Evolutionary conservation across 2,888 invertebrate genomes (phyloP).

Genomic region (Iphiclides podalirius): DNA sequence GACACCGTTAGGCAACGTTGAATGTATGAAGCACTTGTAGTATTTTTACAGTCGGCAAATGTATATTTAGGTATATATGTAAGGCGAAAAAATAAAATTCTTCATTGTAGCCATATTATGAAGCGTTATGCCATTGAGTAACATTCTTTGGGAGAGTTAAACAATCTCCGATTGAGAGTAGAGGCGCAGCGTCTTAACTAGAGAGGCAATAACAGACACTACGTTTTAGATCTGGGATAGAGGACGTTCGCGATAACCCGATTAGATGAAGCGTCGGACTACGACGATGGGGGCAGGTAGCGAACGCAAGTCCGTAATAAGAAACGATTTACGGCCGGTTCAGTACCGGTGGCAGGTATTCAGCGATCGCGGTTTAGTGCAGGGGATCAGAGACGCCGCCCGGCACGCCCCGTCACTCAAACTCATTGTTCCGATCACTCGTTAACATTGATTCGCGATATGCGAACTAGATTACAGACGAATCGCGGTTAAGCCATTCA

Average conservation of each 20-base stretch:
- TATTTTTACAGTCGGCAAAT: no score
- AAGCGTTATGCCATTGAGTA: no score
- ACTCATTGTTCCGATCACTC: slow-evolving; percentile 68
- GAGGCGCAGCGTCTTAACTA: no score
- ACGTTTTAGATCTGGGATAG: slow-evolving; percentile 4
- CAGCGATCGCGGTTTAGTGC: slow-evolving; percentile 53
- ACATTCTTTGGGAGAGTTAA: no score
- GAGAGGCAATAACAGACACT: no score
- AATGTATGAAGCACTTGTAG: neutral
- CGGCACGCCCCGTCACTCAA: slow-evolving; percentile 67
- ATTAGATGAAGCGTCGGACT: slow-evolving; percentile 65
- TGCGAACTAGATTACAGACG: no score
- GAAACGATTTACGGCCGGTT: slow-evolving; percentile 67
- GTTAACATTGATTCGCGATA: no score
- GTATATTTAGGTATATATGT: no score
- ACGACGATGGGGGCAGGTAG: slow-evolving; percentile 55
- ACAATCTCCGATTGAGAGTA: no score
- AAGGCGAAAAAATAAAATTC: no score
- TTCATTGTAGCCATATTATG: no score
- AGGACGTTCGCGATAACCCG: slow-evolving; percentile 40
- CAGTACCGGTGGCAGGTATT: slow-evolving; percentile 46
- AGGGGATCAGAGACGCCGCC: slow-evolving; percentile 68
- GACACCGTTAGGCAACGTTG: neutral
- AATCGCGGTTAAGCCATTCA: no score
- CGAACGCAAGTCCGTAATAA: slow-evolving; percentile 64